Evolutionary conservation across 2,797 vertebrate species (phyloP), one percentile per base, ranked within the genome.

Genomic region (Trichosurus vulpecula): DNA sequence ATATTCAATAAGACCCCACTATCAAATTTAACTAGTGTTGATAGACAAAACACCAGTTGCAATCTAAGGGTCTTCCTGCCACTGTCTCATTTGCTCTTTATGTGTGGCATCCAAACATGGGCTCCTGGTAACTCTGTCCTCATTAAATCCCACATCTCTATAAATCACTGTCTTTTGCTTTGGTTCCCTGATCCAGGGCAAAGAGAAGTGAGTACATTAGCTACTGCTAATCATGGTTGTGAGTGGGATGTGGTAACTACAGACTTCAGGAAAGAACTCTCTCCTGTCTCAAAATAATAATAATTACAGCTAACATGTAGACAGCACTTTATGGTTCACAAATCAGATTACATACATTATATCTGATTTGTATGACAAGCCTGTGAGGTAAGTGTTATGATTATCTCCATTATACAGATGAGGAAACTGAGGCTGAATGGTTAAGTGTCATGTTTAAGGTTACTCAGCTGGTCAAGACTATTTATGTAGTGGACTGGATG

Each of bases 11-110:
- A 96, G 95, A 91, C 81, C 91, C 55, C 90, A 90, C 94, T 95
- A 96, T 96, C 95, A 93, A 93, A 92, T 66, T 51, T 95, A 92
- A 92, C 94, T 55, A 31, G 87, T 94, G 90, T 12, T 58, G 89
- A 96, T 27, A 94, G 91, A 13, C 52, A 0, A 6, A 47, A 52
- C 56, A 0, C 16, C 0, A 0, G 51, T 4, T 11, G 92, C 57
- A 0, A 0, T n/a, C 91, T 61, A 95, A 4, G 3, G 94, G 0
- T 0, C 93, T 52, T 0, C 0, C 91, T 3, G 27, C 52, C 0
- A 1, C 74, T 87, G 54, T 6, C 94, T 74, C 30, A 87, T 87
- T 25, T 0, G 0, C 41, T n/a, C 93, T 58, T 53, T 41, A 10
- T 1, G 22, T 27, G 14, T 27, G 4, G 6, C 9, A 90, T 52